Evolutionary conservation across 2,113 vertebrate genomes (phyloP).

Genomic region (Muntiacus reevesi): DNA sequence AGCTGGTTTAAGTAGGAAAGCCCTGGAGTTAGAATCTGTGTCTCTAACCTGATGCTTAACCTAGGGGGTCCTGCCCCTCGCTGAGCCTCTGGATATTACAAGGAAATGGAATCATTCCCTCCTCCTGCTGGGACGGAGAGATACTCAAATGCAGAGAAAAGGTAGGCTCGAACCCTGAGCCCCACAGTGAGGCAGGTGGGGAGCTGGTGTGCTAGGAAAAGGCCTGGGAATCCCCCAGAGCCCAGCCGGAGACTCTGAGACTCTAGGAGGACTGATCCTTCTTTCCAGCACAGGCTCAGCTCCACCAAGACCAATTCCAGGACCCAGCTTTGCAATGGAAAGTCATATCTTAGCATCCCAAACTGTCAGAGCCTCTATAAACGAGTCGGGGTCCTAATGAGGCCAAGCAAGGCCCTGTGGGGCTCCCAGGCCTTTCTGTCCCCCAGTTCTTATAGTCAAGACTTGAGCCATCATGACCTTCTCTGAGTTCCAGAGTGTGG

Average conservation of each 20-base stretch:
- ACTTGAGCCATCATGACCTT: background rate
- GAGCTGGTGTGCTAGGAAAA: too few relatives aligned
- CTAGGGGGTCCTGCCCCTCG: background rate
- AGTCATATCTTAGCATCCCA: rapidly evolving
- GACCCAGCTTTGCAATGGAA: rapidly evolving
- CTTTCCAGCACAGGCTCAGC: background rate
- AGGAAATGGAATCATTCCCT: background rate
- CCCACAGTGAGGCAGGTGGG: too few relatives aligned
- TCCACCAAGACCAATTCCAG: background rate
- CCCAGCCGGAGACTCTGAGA: background rate
- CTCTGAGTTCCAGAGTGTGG: background rate
- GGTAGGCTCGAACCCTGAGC: background rate
- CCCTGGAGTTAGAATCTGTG: background rate
- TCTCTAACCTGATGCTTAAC: background rate
- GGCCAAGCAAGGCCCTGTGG: background rate
- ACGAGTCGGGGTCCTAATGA: background rate
- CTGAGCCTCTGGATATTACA: background rate
- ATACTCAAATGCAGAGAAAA: background rate
- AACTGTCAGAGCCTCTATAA: background rate
- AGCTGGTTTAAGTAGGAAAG: background rate
- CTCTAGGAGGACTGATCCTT: background rate
- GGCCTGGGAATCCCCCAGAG: background rate
- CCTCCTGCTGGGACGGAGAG: background rate
- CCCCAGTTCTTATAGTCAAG: background rate
- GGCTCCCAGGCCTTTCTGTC: background rate